A percentile compares a stretch with the other conserved stretches of the same genome.
Evolutionary conservation across 37 sponge, comb jelly and placozoan genomes (phyloP).

Genomic region (Agelas oroides): DNA sequence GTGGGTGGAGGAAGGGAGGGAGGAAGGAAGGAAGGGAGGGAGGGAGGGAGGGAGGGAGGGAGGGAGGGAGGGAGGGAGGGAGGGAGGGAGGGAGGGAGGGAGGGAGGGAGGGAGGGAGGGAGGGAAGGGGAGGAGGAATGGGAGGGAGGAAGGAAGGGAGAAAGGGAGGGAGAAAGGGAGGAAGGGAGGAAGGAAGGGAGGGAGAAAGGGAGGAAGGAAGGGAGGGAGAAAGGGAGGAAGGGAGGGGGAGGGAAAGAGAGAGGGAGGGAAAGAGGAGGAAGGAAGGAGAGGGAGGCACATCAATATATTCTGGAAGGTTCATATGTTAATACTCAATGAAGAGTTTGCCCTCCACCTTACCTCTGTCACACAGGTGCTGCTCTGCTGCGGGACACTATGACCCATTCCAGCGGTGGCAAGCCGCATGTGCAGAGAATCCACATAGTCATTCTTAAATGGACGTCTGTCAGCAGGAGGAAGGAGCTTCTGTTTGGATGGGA

Average conservation of each 20-base stretch:
- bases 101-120: constrained; percentile 30
- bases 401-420: background rate
- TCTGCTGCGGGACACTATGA: too few relatives aligned
- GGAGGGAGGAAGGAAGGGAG: constrained; percentile 4
- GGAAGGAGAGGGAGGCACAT: too few relatives aligned
- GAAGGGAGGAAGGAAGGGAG: background rate
- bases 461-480: too few relatives aligned
- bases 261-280: too few relatives aligned
- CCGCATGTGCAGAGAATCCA: background rate
- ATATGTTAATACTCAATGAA: too few relatives aligned
- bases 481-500: too few relatives aligned
- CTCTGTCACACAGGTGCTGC: too few relatives aligned
- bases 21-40: constrained; percentile 1
- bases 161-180: constrained; percentile 4
- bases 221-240: background rate
- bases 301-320: too few relatives aligned
- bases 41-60: background rate
- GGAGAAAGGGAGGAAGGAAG: constrained; percentile 1
- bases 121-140: too few relatives aligned
- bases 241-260: constrained; percentile 9
- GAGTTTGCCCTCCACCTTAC: too few relatives aligned
- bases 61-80: constrained; percentile 6
- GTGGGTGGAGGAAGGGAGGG: background rate
- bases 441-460: background rate
- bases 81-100: constrained; percentile 10